These are phyloP conservation scores for Leptinotarsa peninsularis DNA, from an alignment of 2,888 invertebrate species.

Conservation along the genomic window DNA sequence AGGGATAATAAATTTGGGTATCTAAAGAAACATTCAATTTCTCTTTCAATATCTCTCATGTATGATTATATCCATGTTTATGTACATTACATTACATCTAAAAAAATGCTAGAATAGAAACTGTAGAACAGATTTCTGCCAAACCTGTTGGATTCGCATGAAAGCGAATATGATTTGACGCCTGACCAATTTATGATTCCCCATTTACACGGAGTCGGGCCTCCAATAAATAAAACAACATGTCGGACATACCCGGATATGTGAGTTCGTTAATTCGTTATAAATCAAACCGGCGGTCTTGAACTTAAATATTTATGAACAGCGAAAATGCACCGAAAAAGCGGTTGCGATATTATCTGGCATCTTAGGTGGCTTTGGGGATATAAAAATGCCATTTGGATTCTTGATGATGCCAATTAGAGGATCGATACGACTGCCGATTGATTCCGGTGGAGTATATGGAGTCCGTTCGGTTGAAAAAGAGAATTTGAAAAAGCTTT, in stretches of 20 bases:
- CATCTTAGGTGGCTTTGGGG: constrained; percentile 51
- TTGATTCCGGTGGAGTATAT: constrained; percentile 21
- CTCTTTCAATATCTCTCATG: no score
- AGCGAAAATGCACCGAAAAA: constrained; percentile 60
- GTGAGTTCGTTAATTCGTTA: constrained; percentile 59
- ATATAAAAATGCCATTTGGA: constrained; percentile 35
- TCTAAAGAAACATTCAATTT: no score
- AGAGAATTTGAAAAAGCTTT: neutral
- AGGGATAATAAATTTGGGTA: no score
- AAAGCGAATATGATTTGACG: constrained; percentile 11
- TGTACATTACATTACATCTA: no score
- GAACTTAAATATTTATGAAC: constrained; percentile 62
- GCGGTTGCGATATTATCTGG: constrained; percentile 58
- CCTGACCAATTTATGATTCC: constrained; percentile 51
- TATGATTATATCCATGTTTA: no score
- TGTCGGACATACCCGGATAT: constrained; percentile 57
- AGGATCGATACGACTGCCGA: constrained; percentile 15
- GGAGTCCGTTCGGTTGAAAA: neutral
- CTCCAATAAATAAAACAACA: constrained; percentile 44
- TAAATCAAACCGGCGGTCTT: constrained; percentile 59
- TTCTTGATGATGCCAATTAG: constrained; percentile 34
- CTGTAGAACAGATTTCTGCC: no score
- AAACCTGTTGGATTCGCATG: no score
- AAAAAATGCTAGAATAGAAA: no score
- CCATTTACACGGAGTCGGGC: constrained; percentile 50